Base-by-base conservation (phyloP, 2,888 invertebrate genomes). In the Hypsopygia costalis region DNA sequence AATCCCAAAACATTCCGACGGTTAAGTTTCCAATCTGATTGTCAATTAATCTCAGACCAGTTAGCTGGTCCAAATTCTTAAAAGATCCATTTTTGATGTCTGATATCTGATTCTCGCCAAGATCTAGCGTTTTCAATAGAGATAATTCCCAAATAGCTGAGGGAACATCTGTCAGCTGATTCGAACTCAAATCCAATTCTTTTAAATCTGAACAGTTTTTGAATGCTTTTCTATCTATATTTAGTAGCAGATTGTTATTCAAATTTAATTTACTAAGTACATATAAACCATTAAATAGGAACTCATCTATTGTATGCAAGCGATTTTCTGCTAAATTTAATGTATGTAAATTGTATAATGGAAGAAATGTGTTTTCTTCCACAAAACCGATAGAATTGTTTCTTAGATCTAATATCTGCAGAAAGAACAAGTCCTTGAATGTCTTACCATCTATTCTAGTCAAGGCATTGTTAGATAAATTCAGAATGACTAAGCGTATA, bases 41-140 rank as follows among this genome's bases (percentile, higher is more conserved):
- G 62, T 97, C 95, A 53, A 97, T 97, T 58, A 98, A 79, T 39
- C 97, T 91, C 41, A 98, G 87, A 6, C 96, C 95, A 33, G 95
- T 96, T 51, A 98, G 86, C 74, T 97, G 95, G 60, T 94, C 93
- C 51, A 98, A 89, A 76, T 96, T 95, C 68, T 91, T 92, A 69
- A 98, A 95, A 4, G 96, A 94, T 36, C 95, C 95, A 65, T 97
- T 96, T 64, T 91, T 93, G 43, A 98, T 94, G 42, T 93, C 92
- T 27, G 91, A 91, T 54, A 98, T 95, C 76, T 94, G 93, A 88
- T 98, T 98, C 81, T 97, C 97, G 29, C 97, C 97, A 57, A 98
- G 90, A 80, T 97, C 97, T 50, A 98, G 89, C 0, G 95, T 95
- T 81, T 96, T 95, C 55, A 98, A 86, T 74, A 95, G 93, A 36